A percentile compares a stretch with the other conserved stretches of the same genome.
phyloP scores from a whole-genome alignment of 2,797 vertebrate genomes.

The Poeciliopsis turneri region DNA sequence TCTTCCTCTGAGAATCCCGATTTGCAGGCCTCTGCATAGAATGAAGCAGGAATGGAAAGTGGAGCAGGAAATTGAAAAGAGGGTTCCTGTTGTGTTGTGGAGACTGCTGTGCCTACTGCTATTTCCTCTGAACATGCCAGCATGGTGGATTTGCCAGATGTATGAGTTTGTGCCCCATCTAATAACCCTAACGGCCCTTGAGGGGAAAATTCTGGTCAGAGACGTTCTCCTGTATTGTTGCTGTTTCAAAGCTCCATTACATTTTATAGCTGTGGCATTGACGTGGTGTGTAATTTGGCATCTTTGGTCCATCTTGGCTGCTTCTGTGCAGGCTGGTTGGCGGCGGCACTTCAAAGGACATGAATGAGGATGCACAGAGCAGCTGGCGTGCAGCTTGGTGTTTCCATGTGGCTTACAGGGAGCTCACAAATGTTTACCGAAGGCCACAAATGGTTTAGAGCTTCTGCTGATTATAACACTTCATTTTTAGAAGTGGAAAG shows the following conservation, averaged over 20 bases:
- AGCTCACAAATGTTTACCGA: conserved; percentile 49
- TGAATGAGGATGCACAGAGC: conserved; percentile 55
- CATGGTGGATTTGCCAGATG: conserved; percentile 65
- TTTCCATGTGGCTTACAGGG: conserved; percentile 42
- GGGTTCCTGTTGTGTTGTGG: conserved; percentile 72
- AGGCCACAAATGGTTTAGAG: conserved; percentile 53
- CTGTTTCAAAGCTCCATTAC: conserved; percentile 49
- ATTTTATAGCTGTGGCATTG: conserved; percentile 45
- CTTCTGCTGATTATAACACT: conserved; percentile 35
- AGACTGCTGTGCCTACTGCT: conserved; percentile 65
- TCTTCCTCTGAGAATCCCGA: conserved; percentile 51
- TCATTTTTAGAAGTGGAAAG: conserved; percentile 45
- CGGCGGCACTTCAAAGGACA: conserved; percentile 58
- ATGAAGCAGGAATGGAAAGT: conserved; percentile 72
- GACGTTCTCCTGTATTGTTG: conserved; percentile 26
- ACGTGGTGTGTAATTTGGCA: conserved; percentile 55
- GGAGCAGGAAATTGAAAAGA: conserved; percentile 79
- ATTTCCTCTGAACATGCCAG: conserved; percentile 68
- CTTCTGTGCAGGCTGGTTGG: conserved; percentile 37
- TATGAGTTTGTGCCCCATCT: conserved; percentile 37
- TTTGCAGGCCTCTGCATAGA: conserved; percentile 65
- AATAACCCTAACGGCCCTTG: conserved; percentile 52
- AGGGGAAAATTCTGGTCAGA: conserved; percentile 59
- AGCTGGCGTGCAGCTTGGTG: conserved; percentile 64
- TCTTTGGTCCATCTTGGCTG: conserved; percentile 40